Conservation (phyloP, 2,888 invertebrate species). For the Dione juno region DNA sequence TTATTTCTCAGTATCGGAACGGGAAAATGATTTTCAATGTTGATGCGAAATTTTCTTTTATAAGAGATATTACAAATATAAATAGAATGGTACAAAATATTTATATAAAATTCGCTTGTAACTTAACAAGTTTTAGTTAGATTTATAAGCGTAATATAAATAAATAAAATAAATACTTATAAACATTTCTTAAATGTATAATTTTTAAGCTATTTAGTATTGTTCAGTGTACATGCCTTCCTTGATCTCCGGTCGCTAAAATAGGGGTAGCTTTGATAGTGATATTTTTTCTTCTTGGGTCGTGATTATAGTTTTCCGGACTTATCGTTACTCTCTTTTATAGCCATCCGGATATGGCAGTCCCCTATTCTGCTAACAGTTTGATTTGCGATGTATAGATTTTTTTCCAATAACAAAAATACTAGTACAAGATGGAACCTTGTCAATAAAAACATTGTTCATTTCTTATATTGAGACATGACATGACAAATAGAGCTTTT, state of each 20-base stretch:
- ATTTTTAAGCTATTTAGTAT: no score
- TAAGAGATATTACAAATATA: background rate
- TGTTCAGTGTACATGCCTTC: no score
- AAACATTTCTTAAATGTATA: no score
- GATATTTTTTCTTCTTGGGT: background rate
- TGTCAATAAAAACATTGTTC: background rate
- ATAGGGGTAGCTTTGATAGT: background rate
- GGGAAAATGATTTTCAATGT: slow-evolving; percentile 5
- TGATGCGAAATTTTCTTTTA: background rate
- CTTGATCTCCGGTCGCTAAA: background rate
- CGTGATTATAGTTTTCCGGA: background rate
- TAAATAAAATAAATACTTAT: no score
- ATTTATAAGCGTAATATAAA: no score
- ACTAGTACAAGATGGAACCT: background rate
- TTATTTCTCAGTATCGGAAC: background rate
- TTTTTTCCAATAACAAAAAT: background rate
- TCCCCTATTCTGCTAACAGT: background rate
- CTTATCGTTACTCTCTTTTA: background rate
- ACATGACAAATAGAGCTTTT: no score
- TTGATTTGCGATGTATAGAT: background rate
- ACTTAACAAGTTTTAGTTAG: no score
- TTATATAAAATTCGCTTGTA: background rate
- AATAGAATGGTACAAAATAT: background rate
- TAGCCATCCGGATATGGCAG: background rate
- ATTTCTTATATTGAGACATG: background rate